These are phyloP conservation scores for Cygnus atratus DNA, from an alignment of 2,113 vertebrate genomes.

Conservation along the genomic window DNA sequence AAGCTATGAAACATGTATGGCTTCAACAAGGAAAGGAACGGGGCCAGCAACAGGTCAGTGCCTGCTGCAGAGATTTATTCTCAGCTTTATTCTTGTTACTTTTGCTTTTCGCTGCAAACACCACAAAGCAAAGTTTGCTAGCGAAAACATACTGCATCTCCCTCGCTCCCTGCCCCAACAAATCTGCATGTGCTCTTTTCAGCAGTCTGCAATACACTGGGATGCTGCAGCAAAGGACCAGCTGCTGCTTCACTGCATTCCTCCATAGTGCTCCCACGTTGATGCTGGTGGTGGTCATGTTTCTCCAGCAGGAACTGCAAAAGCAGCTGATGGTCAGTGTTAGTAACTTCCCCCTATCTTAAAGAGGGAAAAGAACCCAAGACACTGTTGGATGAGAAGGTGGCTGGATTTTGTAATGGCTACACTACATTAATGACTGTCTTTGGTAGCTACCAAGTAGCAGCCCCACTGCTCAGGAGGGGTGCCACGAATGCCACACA, in stretches of 20 bases:
- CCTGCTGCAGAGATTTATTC: background rate
- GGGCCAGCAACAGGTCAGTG: conserved; percentile 34
- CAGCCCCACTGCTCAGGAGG: background rate
- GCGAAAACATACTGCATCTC: background rate
- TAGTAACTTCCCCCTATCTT: background rate
- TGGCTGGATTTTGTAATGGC: background rate
- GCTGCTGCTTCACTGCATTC: background rate
- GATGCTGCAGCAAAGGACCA: background rate
- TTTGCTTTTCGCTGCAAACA: background rate
- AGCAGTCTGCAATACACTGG: background rate
- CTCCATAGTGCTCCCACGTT: background rate
- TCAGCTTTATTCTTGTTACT: background rate
- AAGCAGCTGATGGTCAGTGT: background rate
- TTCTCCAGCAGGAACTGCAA: background rate
- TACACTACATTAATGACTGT: background rate
- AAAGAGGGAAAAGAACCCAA: background rate
- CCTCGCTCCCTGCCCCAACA: background rate
- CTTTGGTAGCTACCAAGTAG: background rate
- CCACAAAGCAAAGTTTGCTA: background rate
- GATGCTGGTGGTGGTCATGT: background rate
- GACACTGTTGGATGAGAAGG: background rate
- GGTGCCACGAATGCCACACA: background rate
- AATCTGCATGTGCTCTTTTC: background rate
- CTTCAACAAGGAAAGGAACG: background rate
- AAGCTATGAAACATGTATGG: background rate